phyloP scores from a whole-genome alignment of 2,888 invertebrate genomes.

The Leistus spinibarbis region DNA sequence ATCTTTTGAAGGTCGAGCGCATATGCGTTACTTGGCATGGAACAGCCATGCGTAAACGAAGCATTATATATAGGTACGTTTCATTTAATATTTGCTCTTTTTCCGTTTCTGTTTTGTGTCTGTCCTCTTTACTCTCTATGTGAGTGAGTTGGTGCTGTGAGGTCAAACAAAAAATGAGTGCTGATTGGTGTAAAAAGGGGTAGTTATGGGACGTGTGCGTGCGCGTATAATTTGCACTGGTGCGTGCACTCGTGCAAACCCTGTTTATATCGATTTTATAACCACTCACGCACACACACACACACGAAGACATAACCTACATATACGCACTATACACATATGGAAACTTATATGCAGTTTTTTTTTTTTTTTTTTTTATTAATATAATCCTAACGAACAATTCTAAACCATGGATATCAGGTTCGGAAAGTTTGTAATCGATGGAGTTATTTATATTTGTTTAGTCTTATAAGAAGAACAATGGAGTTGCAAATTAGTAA shows the following conservation, averaged over 20 bases:
- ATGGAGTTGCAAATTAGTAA: too few relatives aligned
- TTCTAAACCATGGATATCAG: too few relatives aligned
- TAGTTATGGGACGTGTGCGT: not conserved
- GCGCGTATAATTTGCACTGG: not conserved
- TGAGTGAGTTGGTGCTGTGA: too few relatives aligned
- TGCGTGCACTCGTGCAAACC: constrained; percentile 1
- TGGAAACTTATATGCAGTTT: too few relatives aligned
- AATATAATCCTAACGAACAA: too few relatives aligned
- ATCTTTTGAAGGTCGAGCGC: too few relatives aligned
- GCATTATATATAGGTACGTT: too few relatives aligned
- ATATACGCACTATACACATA: not conserved
- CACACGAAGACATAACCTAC: not conserved
- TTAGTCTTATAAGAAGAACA: too few relatives aligned
- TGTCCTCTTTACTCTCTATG: not conserved
- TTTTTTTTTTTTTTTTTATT: too few relatives aligned
- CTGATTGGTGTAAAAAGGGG: constrained; percentile 1
- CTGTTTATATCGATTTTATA: not conserved
- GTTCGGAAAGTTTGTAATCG: not conserved
- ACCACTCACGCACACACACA: not conserved
- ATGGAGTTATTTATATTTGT: not conserved
- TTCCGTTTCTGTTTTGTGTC: not conserved
- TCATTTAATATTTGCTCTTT: not conserved
- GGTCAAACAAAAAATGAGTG: not conserved
- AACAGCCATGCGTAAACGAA: too few relatives aligned
- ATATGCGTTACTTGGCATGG: too few relatives aligned